Percentiles rank a stretch among this genome's conserved stretches.
Conservation (phyloP, 1,140 invertebrate species). For the Matsumurasca onukii region DNA sequence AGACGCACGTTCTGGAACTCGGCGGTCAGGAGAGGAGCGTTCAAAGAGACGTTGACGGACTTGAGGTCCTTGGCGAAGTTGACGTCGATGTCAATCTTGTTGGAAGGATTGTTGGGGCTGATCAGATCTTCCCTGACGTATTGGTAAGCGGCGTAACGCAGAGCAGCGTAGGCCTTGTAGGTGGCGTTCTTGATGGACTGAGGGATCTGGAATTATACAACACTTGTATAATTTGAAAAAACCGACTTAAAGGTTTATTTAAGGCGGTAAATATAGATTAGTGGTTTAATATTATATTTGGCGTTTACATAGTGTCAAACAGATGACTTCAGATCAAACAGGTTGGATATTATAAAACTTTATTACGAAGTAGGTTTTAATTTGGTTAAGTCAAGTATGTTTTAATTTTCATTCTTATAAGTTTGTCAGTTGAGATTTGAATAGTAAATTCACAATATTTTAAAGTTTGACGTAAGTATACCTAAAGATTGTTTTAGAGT, state of each 20-base stretch:
- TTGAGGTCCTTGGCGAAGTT: conserved; percentile 48
- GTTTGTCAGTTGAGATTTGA: too few species aligned
- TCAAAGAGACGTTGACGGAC: conserved; percentile 49
- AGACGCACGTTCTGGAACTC: conserved; percentile 49
- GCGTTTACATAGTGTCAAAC: background rate
- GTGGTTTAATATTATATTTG: background rate
- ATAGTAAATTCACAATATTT: too few species aligned
- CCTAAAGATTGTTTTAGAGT: too few species aligned
- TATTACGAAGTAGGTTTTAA: too few species aligned
- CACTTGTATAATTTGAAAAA: too few species aligned
- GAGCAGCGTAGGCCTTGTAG: conserved; percentile 37
- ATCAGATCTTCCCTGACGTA: conserved; percentile 40
- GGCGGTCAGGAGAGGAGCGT: conserved; percentile 48
- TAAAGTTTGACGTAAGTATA: too few species aligned
- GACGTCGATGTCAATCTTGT: conserved; percentile 52
- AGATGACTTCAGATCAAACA: too few species aligned
- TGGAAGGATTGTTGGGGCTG: conserved; percentile 41
- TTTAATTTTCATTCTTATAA: too few species aligned
- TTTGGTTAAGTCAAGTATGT: too few species aligned
- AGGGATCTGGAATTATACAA: conserved; percentile 15
- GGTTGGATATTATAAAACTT: too few species aligned
- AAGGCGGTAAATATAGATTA: too few species aligned
- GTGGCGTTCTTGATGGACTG: conserved; percentile 40
- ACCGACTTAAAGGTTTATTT: too few species aligned
- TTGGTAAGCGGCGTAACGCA: conserved; percentile 34